Base-by-base conservation (phyloP, 2,113 vertebrate species). In the Centropristis striata region DNA sequence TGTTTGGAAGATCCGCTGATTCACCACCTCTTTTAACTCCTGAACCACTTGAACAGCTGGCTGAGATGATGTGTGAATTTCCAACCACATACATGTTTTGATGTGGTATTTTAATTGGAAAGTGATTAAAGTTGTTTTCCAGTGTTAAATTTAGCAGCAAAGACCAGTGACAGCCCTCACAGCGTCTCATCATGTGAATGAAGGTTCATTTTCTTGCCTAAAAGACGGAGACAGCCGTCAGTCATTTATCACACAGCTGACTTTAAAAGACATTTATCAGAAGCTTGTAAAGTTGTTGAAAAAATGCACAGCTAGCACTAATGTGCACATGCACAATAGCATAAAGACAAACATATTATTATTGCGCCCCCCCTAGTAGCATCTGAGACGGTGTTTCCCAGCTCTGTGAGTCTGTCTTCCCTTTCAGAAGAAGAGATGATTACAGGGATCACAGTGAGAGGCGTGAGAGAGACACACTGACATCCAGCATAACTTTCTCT, bases 401-500 rank as follows among this genome's bases (percentile, higher is more conserved):
- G 50, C 80, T 70, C 50, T 9, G 6, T 20, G 59, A 59, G 7
- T 75, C 39, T 39, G 44, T 72, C 50, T 74, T 83, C 64, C 60
- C 71, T 86, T 90, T 84, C 64, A 86, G 66, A 27, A 0, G 36
- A 76, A 55, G 36, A 71, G 84, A 80, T 90, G 90, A 92, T 94
- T 80, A 89, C 85, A 92, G 85, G 85, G 84, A 76, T 88, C 73
- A 59, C 65, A 74, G 66, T 78, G 69, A 87, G 81, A 86, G 87
- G 86, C 71, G 78, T 88, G 83, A 88, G 71, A 83, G 78, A 87
- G 78, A 82, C 47, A 20, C 66, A 75, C 84, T 83, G 88, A 91
- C 82, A 84, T 76, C n/a, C 79, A 37, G n/a, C 71, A 60, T 37
- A 44, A 80, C 88, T 84, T 86, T 90, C 86, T 63, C 59, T 50